Evolutionary conservation across 2,797 vertebrate species (phyloP), one percentile per base, ranked within the genome.

Genomic region (Mormyrus proboscirostris): DNA sequence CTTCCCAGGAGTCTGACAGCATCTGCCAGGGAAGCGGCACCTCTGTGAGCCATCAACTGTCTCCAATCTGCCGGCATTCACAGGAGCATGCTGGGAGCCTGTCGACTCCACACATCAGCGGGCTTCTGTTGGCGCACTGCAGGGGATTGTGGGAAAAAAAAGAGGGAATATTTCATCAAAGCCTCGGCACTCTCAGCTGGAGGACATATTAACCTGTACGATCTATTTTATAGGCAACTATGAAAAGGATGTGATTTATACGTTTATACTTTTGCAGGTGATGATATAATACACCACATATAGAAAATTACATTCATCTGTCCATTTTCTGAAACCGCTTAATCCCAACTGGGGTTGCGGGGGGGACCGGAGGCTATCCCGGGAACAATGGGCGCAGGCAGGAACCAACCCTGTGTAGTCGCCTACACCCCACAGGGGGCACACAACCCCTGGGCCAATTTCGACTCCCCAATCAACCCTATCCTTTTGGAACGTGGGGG

Each of bases 101-200:
- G 29, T 38, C 69, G 29, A n/a, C 88, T 53, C 88, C 4, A 1
- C 82, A 84, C 33, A 84, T 47, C 82, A 47, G 82, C 47, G 38
- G 65, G 29, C 50, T 55, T 9, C 69, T 79, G 47, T 79, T 69
- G 14, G 14, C 2, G 6, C 47, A 51, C 50, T 10, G 49, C 88
- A 41, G 25, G 88, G 88, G 47, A 76, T 53, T 88, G 47, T 88
- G 87, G 62, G 88, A 88, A 69, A 69, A 62, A 62, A 69, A 69
- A 69, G 22, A 69, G 25, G 62, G 88, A 82, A 88, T 88, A 79
- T 88, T 88, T 82, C 49, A 88, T 79, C 88, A 79, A 88, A 69
- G 25, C n/a, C 47, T 55, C 2, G 16, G 44, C 44, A 38, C 25
- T 79, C 50, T 25, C 69, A 88, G 88, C 69, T 55, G 50, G 69